Conservation (phyloP, 2,888 invertebrate species). For the Orthosia cruda region DNA sequence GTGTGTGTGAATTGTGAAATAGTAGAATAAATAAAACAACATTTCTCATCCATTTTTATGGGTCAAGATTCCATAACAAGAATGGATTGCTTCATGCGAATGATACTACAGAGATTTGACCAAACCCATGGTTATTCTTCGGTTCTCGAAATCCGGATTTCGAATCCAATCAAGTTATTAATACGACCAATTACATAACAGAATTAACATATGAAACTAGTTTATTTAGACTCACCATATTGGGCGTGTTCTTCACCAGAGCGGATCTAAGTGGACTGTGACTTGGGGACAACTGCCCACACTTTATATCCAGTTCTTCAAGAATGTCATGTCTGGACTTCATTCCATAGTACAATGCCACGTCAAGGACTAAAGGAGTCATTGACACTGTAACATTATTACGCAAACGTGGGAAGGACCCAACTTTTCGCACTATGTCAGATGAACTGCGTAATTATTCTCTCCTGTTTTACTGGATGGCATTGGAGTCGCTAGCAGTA, state of each 20-base stretch:
- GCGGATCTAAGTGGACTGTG: constrained; percentile 83
- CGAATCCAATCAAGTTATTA: constrained; percentile 30
- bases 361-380: constrained; percentile 83
- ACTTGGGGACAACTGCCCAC: constrained; percentile 81
- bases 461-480: constrained; percentile 38
- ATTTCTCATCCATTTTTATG: constrained; percentile 2
- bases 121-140: constrained; percentile 23
- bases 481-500: constrained; percentile 35
- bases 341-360: constrained; percentile 86
- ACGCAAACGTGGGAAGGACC: constrained; percentile 68
- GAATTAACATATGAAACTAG: constrained; percentile 68
- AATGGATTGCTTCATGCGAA: constrained; percentile 15
- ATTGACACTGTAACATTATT: constrained; percentile 80
- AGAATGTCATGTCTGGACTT: constrained; percentile 89
- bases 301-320: constrained; percentile 89
- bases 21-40: background rate
- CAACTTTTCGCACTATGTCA: constrained; percentile 53
- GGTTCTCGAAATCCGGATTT: constrained; percentile 45
- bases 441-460: constrained; percentile 48
- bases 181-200: constrained; percentile 53
- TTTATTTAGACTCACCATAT: constrained; percentile 84
- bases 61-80: constrained; percentile 19
- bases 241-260: constrained; percentile 81
- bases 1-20: background rate
- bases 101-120: constrained; percentile 7